Evolutionary conservation across 2,113 vertebrate species (phyloP).

Genomic region (Sciurus niger): DNA sequence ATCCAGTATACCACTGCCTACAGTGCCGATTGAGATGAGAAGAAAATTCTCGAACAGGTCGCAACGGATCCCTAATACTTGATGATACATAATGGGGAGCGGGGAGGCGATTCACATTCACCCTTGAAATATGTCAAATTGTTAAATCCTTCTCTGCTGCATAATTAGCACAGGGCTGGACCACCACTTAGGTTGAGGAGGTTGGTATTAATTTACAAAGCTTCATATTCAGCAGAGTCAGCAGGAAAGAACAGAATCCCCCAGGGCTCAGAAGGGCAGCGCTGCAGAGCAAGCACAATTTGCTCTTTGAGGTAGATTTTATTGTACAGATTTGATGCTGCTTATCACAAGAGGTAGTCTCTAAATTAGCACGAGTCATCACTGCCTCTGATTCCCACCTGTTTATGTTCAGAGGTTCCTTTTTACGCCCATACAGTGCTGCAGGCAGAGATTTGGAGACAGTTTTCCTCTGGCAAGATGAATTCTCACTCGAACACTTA

Average conservation of each 20-base stretch:
- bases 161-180: not conserved
- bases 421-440: not conserved
- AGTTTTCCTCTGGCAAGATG: not conserved
- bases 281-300: not conserved
- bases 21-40: not conserved
- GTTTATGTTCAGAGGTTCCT: not conserved
- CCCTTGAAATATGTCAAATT: not conserved
- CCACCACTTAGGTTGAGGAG: too few relatives aligned
- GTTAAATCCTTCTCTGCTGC: not conserved
- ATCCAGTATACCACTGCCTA: not conserved
- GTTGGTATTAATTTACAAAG: constrained; percentile 42
- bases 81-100: not conserved
- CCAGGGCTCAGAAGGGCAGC: not conserved
- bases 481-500: not conserved
- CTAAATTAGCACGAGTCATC: not conserved
- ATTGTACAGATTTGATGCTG: not conserved
- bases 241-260: not conserved
- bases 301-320: not conserved
- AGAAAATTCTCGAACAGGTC: not conserved
- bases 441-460: not conserved
- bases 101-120: not conserved
- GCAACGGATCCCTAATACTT: not conserved
- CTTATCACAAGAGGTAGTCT: not conserved
- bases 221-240: not conserved
- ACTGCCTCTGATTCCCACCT: not conserved